A percentile compares a stretch with the other conserved stretches of the same genome.
Conservation (phyloP, 2,888 invertebrate genomes). For the Sminthurides aquaticus region DNA sequence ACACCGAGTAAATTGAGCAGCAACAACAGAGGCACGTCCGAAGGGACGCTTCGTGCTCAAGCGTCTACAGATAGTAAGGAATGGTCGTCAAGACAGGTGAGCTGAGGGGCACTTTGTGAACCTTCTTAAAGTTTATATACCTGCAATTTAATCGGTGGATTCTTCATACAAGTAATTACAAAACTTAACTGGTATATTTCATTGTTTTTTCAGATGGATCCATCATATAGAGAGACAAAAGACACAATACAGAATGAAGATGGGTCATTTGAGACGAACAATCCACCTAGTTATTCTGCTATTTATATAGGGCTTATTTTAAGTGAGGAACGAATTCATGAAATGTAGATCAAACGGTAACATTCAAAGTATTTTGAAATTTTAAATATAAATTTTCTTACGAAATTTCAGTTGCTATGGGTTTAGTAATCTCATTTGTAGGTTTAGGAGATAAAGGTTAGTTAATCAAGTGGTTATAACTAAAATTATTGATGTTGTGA, state of each 20-base stretch:
- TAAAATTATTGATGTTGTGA: neutral
- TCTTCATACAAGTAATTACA: too few species aligned
- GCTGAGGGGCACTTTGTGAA: too few species aligned
- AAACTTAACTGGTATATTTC: too few species aligned
- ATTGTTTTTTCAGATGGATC: conserved; percentile 10
- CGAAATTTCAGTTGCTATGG: conserved; percentile 37
- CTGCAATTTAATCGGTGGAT: too few species aligned
- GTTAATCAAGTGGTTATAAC: neutral
- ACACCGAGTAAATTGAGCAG: conserved; percentile 8
- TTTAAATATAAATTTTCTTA: too few species aligned
- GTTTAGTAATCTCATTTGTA: conserved; percentile 41
- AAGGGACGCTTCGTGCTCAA: conserved; percentile 1
- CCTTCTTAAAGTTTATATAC: too few species aligned
- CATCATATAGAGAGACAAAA: conserved; percentile 2
- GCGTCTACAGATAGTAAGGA: conserved; percentile 17
- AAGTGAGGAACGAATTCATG: conserved; percentile 32
- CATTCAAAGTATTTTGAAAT: too few species aligned
- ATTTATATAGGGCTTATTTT: conserved; percentile 42
- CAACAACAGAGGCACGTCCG: neutral
- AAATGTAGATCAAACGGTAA: too few species aligned
- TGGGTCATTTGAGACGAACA: conserved; percentile 26
- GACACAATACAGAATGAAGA: conserved; percentile 22
- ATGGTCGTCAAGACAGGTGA: conserved; percentile 15
- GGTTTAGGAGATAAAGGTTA: conserved; percentile 43
- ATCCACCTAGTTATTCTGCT: conserved; percentile 34